phyloP scores from a whole-genome alignment of 2,888 invertebrate genomes.

The Mechanitis messenoides region DNA sequence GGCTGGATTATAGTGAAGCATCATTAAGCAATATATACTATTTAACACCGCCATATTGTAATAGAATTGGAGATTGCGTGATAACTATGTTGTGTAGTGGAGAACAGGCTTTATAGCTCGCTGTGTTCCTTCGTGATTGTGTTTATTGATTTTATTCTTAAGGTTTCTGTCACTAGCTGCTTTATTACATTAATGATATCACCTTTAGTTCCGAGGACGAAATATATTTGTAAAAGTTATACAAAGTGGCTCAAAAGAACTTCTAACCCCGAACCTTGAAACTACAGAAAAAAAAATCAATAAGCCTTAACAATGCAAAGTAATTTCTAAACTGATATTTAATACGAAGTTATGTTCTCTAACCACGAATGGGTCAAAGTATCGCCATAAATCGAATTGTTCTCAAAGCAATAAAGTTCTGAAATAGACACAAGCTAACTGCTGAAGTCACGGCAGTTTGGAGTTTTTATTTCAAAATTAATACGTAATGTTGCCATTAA shows the following conservation, averaged over 20 bases:
- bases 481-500: constrained; percentile 7
- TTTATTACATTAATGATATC: no score
- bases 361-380: constrained; percentile 10
- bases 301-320: constrained; percentile 1
- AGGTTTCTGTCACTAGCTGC: no score
- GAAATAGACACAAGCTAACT: constrained; percentile 8
- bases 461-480: constrained; percentile 9
- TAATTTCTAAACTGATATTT: constrained; percentile 9
- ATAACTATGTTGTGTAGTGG: background rate
- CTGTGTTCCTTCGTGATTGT: background rate
- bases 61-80: constrained; percentile 15
- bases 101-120: background rate
- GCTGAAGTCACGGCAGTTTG: constrained; percentile 8
- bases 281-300: constrained; percentile 6
- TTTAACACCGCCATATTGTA: constrained; percentile 18
- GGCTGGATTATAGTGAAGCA: constrained; percentile 23
- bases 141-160: no score
- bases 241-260: background rate
- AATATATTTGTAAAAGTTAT: background rate
- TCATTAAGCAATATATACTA: constrained; percentile 23
- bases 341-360: constrained; percentile 8
- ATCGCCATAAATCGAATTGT: constrained; percentile 8
- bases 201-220: no score
- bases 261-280: background rate
- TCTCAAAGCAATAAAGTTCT: constrained; percentile 5